Evolutionary conservation across 2,797 vertebrate species (phyloP).

Genomic region (Acrossocheilus wenchowensis): DNA sequence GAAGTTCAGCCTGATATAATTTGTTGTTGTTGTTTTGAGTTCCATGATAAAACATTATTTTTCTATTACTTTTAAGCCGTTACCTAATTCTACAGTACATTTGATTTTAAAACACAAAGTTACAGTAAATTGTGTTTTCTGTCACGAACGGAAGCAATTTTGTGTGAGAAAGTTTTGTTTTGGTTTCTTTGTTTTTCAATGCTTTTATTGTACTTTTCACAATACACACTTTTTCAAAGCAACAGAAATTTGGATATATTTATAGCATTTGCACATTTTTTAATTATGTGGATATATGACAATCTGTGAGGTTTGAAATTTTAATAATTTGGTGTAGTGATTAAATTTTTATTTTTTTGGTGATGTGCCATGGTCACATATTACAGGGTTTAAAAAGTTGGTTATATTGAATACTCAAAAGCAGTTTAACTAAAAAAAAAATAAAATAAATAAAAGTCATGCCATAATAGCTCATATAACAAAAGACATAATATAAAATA

Average conservation of each 20-base stretch:
- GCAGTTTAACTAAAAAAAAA: no score
- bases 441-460: no score
- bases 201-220: neutral
- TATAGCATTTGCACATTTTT: neutral
- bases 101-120: neutral
- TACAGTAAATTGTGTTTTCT: neutral
- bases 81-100: neutral
- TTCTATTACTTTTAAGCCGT: neutral
- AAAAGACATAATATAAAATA: no score
- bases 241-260: neutral
- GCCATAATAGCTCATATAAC: no score
- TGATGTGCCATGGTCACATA: no score
- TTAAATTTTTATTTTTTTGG: no score
- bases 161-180: neutral
- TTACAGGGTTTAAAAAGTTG: no score
- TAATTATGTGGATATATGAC: neutral
- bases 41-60: neutral
- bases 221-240: neutral
- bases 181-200: no score
- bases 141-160: neutral
- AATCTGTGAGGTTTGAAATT: neutral
- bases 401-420: no score
- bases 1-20: neutral
- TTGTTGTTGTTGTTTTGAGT: neutral
- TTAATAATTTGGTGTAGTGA: neutral